Evolutionary conservation across 2,888 invertebrate species (phyloP).

Genomic region (Rhorus exstirpatorius): DNA sequence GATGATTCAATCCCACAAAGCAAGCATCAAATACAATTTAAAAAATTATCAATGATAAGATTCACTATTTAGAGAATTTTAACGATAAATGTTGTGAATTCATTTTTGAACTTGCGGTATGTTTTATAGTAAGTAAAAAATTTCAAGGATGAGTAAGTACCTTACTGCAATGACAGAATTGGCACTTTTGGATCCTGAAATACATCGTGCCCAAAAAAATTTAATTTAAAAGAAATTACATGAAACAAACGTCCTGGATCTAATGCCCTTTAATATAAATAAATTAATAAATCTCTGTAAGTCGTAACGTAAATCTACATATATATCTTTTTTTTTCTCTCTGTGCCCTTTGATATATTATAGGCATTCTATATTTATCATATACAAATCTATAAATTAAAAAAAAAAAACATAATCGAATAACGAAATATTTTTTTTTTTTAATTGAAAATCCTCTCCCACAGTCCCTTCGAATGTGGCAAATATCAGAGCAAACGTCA

Average conservation of each 20-base stretch:
- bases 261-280: background rate
- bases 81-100: too few relatives aligned
- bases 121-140: background rate
- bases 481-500: slow-evolving; percentile 66
- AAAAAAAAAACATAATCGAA: slow-evolving; percentile 52
- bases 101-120: too few relatives aligned
- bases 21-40: too few relatives aligned
- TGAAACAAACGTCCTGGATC: background rate
- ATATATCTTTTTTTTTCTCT: slow-evolving; percentile 13
- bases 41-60: too few relatives aligned
- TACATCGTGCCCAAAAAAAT: background rate
- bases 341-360: slow-evolving; percentile 19
- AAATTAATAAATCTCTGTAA: background rate
- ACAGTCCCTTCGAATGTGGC: slow-evolving; percentile 33
- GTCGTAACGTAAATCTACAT: background rate
- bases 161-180: background rate
- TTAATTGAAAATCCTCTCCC: background rate
- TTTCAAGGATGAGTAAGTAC: background rate
- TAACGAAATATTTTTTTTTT: background rate
- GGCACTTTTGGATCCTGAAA: background rate
- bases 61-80: too few relatives aligned
- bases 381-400: slow-evolving; percentile 51
- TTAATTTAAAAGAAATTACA: background rate
- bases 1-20: too few relatives aligned
- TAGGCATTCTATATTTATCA: slow-evolving; percentile 49